phyloP scores from a whole-genome alignment of 2,113 vertebrate genomes.

The Tylochromis polylepis region DNA sequence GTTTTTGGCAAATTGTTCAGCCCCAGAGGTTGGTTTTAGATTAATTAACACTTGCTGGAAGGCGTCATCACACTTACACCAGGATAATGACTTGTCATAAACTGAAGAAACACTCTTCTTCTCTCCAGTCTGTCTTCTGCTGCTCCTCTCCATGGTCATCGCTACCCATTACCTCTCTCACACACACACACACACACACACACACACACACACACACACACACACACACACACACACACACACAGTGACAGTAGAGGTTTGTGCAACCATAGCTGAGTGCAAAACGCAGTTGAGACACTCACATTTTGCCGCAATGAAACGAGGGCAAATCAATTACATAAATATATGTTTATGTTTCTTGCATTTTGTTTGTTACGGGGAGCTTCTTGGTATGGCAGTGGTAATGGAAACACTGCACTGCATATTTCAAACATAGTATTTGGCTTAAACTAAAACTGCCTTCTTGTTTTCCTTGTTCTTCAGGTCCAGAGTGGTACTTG shows the following conservation, averaged over 20 bases:
- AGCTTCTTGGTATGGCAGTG: not conserved
- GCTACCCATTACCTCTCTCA: not conserved
- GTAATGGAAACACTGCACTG: not conserved
- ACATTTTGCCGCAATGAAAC: not conserved
- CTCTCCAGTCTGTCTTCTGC: not conserved
- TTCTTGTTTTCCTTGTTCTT: not conserved
- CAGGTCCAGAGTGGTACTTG: slow-evolving; percentile 83
- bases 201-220: no score
- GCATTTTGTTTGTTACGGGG: not conserved
- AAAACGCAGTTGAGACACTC: not conserved
- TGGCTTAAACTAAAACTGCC: not conserved
- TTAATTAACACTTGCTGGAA: not conserved
- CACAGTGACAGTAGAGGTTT: not conserved
- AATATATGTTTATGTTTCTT: not conserved
- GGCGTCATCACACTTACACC: not conserved
- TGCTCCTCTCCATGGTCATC: not conserved
- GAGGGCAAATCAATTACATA: no score
- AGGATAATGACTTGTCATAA: not conserved
- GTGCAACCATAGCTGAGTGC: not conserved
- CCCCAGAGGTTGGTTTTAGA: not conserved
- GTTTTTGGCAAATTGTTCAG: not conserved
- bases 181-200: no score
- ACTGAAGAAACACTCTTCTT: not conserved
- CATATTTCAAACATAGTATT: not conserved
- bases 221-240: not conserved